Evolutionary conservation across 2,113 vertebrate species (phyloP), one percentile per base, ranked within the genome.

Genomic region (Mionectes macconnelli): DNA sequence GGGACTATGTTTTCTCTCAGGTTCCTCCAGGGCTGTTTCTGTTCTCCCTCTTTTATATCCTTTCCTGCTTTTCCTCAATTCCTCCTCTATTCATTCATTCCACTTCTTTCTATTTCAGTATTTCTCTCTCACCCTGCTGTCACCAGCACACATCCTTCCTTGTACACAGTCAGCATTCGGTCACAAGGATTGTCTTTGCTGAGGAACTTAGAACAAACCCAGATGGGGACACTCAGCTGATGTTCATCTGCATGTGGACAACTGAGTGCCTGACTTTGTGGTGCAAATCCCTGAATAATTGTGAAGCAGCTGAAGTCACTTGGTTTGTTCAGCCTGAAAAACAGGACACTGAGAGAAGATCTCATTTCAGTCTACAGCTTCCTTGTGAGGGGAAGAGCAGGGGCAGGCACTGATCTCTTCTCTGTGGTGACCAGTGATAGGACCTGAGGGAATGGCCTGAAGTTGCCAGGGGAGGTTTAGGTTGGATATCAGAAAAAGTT

Each of bases 211-310:
- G 47, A 49, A 62, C 27, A 55, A 53, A 59, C 5, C 6, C 39
- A 45, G 6, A 10, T 31, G 4, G 11, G 10, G 14, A 19, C 39
- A 52, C 18, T 12, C 24, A 5, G 9, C 24, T 44, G 8, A 4
- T 45, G n/a, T 11, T 79, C 3, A n/a, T 30, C 49, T 69, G 22
- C 8, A n/a, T 0, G 1, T 49, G 56, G 30, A 30, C 53, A 4
- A 8, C n/a, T 63, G 18, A 14, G 15, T 59, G 10, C 12, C 35
- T 56, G 31, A 44, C n/a, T 50, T 74, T 42, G 45, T 25, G 37
- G 6, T 77, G 14, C 50, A 62, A 57, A 47, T 15, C 6, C 13
- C 22, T 40, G 8, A 39, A 27, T 10, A 45, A 3, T 76, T n/a
- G 5, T 49, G 31, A 63, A 40, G 60, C 18, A 21, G 27, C 60